Evolutionary conservation across 2,888 invertebrate genomes (phyloP).

Genomic region (Hemicrepidius hirtus): DNA sequence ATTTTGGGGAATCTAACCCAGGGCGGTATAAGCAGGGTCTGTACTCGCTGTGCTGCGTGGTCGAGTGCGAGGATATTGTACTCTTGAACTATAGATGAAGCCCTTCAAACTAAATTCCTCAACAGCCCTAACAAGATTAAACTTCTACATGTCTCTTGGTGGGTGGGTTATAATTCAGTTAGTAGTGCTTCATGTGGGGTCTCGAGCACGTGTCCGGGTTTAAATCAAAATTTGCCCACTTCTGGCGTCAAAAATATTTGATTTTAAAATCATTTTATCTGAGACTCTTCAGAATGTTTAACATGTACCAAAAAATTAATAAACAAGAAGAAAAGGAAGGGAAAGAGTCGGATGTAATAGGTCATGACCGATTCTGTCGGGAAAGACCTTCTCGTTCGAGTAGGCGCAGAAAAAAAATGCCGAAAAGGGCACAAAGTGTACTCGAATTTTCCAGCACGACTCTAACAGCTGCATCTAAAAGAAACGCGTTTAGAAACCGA

Average conservation of each 20-base stretch:
- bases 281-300: slow-evolving; percentile 77
- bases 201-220: not conserved
- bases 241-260: slow-evolving; percentile 13
- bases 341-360: slow-evolving; percentile 80
- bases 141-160: not conserved
- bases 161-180: slow-evolving; percentile 24
- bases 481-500: slow-evolving; percentile 77
- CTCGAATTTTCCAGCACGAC: slow-evolving; percentile 80
- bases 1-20: too few species aligned
- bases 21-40: too few species aligned
- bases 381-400: slow-evolving; percentile 76
- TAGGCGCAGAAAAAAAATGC: slow-evolving; percentile 76
- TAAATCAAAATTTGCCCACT: slow-evolving; percentile 5
- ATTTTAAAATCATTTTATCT: not conserved
- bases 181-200: slow-evolving; percentile 12
- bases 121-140: slow-evolving; percentile 29
- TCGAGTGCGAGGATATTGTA: too few species aligned
- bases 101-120: slow-evolving; percentile 2
- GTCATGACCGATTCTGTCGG: slow-evolving; percentile 88
- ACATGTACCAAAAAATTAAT: slow-evolving; percentile 82
- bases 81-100: not conserved
- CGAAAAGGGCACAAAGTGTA: slow-evolving; percentile 81
- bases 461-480: slow-evolving; percentile 78
- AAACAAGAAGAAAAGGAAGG: slow-evolving; percentile 75
- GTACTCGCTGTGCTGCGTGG: too few species aligned